phyloP scores from a whole-genome alignment of 2,888 invertebrate genomes.

The Ophion ellenae region DNA sequence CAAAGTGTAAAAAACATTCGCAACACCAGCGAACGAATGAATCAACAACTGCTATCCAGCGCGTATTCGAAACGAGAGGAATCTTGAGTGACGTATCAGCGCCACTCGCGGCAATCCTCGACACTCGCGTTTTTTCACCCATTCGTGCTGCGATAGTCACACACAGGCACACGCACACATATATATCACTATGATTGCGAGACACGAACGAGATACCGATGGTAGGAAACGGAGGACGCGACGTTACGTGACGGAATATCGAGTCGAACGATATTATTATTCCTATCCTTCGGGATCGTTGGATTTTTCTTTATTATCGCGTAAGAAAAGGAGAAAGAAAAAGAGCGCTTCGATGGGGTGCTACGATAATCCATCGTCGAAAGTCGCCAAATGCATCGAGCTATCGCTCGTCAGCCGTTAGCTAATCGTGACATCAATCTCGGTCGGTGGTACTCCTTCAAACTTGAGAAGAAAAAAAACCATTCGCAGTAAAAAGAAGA shows the following conservation, averaged over 20 bases:
- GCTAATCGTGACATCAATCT: constrained; percentile 54
- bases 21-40: background rate
- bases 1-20: background rate
- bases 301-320: constrained; percentile 23
- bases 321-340: constrained; percentile 12
- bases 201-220: background rate
- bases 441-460: constrained; percentile 29
- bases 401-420: constrained; percentile 44
- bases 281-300: background rate
- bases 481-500: background rate
- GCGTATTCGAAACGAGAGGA: background rate
- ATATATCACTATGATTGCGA: no score
- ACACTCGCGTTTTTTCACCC: background rate
- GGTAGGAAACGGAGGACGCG: constrained; percentile 34
- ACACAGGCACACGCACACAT: no score
- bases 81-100: background rate
- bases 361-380: constrained; percentile 52
- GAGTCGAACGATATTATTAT: constrained; percentile 4
- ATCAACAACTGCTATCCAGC: background rate
- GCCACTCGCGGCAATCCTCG: constrained; percentile 11
- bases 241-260: constrained; percentile 5
- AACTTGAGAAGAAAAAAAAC: background rate
- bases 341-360: constrained; percentile 26
- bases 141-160: background rate
- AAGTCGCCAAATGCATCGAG: constrained; percentile 50